Percentiles rank a stretch among this genome's conserved stretches.
Evolutionary conservation across 2,113 vertebrate genomes (phyloP).

Genomic region (Gallinago undulata): DNA sequence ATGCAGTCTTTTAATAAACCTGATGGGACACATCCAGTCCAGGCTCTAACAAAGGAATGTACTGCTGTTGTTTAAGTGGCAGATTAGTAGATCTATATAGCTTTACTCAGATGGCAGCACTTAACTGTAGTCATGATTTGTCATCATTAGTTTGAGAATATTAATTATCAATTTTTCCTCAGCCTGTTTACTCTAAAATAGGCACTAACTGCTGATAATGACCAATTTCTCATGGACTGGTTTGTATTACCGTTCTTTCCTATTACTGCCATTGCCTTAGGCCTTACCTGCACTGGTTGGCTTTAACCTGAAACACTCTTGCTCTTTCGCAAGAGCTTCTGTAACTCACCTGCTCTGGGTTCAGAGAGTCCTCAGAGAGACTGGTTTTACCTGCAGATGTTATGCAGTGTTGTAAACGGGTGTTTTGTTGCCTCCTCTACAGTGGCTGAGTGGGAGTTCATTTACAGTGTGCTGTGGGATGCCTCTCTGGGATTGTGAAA

Average conservation of each 20-base stretch:
- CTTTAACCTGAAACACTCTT: neutral
- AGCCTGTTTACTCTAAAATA: constrained; percentile 41
- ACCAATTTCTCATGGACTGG: neutral
- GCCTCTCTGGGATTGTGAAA: neutral
- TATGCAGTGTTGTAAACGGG: neutral
- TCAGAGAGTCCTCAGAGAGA: constrained; percentile 19
- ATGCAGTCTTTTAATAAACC: neutral
- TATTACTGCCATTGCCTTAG: neutral
- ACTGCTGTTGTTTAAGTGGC: neutral
- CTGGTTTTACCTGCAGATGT: constrained; percentile 42
- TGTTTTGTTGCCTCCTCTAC: neutral
- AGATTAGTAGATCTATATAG: neutral
- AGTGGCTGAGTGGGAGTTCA: neutral
- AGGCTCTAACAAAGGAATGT: constrained; percentile 1
- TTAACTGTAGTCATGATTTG: constrained; percentile 44
- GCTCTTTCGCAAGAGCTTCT: neutral
- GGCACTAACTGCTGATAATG: neutral
- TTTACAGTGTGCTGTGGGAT: neutral
- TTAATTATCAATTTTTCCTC: constrained; percentile 48
- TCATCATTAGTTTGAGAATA: constrained; percentile 45
- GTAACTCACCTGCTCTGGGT: neutral
- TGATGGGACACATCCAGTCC: neutral
- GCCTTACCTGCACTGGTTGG: neutral
- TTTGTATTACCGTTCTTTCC: constrained; percentile 8
- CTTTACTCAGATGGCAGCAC: constrained; percentile 25